These are phyloP conservation scores for Oncorhynchus kisutch DNA, from an alignment of 2,113 vertebrate genomes.

Conservation along the genomic window DNA sequence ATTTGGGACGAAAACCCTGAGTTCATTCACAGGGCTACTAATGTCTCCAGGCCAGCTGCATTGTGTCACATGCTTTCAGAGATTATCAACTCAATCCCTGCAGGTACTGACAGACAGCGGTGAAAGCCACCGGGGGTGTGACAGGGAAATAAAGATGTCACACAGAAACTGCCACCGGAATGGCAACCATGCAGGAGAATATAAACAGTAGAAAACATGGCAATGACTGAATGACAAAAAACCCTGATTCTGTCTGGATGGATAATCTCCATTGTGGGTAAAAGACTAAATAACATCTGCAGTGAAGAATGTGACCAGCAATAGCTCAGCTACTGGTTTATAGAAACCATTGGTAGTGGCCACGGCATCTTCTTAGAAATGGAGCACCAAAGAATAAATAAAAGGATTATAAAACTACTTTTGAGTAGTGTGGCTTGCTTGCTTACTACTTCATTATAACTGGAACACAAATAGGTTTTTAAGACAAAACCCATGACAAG, in stretches of 20 bases:
- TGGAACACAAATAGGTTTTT: too few relatives aligned
- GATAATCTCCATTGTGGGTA: slow-evolving; percentile 50
- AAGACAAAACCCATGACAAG: too few relatives aligned
- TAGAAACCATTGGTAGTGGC: background rate
- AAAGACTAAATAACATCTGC: slow-evolving; percentile 9
- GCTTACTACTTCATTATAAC: too few relatives aligned
- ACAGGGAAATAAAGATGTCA: slow-evolving; percentile 43
- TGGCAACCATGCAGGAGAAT: background rate
- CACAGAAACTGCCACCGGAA: slow-evolving; percentile 36
- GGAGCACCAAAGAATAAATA: background rate
- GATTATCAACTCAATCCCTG: slow-evolving; percentile 66
- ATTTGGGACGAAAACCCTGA: background rate
- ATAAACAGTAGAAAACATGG: background rate
- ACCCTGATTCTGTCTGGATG: slow-evolving; percentile 18
- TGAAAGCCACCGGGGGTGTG: slow-evolving; percentile 33
- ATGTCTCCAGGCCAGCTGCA: slow-evolving; percentile 54
- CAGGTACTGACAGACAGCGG: slow-evolving; percentile 57
- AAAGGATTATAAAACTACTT: background rate
- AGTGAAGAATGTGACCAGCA: background rate
- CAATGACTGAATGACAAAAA: slow-evolving; percentile 24
- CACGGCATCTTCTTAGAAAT: background rate
- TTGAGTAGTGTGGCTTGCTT: too few relatives aligned
- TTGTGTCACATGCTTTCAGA: slow-evolving; percentile 55
- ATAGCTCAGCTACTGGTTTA: background rate
- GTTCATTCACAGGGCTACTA: slow-evolving; percentile 46